Conservation (phyloP, 2,888 invertebrate species). For the Campoletis raptor region DNA sequence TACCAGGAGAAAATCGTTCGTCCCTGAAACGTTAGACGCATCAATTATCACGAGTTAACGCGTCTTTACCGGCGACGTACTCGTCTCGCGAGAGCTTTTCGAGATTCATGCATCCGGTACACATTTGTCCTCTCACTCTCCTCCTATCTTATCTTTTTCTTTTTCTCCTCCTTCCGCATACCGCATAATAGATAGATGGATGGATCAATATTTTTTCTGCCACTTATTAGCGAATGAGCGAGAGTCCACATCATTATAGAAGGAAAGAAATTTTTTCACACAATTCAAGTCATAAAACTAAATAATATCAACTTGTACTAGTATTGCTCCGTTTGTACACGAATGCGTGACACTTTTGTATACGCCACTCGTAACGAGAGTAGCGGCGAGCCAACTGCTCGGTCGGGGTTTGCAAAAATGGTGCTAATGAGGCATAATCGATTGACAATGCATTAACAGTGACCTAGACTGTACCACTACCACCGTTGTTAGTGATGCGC, state of each 20-base stretch:
- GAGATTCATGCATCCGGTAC: constrained; percentile 73
- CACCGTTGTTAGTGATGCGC: background rate
- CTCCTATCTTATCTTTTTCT: background rate
- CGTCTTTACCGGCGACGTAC: constrained; percentile 59
- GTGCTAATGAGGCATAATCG: constrained; percentile 80
- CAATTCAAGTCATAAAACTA: too few species aligned
- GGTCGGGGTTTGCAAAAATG: constrained; percentile 73
- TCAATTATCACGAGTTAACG: constrained; percentile 76
- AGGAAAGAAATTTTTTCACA: too few species aligned
- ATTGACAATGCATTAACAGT: constrained; percentile 83
- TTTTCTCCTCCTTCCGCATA: background rate
- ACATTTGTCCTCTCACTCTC: constrained; percentile 15
- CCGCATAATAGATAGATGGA: too few species aligned
- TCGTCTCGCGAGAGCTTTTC: constrained; percentile 59
- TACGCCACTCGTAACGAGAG: background rate
- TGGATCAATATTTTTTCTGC: too few species aligned
- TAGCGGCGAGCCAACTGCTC: constrained; percentile 23
- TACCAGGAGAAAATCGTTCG: constrained; percentile 93
- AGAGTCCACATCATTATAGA: too few species aligned
- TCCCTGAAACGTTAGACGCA: constrained; percentile 86
- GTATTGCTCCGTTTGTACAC: too few species aligned
- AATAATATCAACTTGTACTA: too few species aligned
- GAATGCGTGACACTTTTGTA: background rate
- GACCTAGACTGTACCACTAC: constrained; percentile 80
- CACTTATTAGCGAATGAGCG: too few species aligned